Evolutionary conservation across 2,888 invertebrate species (phyloP).

Genomic region (Pristionchus entomophagus): DNA sequence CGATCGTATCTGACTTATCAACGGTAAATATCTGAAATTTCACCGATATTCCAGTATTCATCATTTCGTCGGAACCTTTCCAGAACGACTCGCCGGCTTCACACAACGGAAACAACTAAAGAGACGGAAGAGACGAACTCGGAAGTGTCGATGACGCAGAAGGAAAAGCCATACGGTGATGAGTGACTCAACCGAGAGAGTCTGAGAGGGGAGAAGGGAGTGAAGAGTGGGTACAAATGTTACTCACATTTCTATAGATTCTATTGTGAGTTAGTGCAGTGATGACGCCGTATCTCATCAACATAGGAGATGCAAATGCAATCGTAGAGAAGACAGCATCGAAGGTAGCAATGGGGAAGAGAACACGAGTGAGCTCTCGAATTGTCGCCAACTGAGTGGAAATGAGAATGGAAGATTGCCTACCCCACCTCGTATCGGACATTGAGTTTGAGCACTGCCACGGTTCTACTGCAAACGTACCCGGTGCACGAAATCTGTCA

Average conservation of each 20-base stretch:
- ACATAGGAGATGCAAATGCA: neutral
- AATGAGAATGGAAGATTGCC: neutral
- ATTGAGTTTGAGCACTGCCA: neutral
- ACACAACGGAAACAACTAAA: neutral
- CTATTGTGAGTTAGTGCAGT: neutral
- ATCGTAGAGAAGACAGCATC: neutral
- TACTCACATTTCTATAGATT: neutral
- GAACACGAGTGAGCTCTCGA: neutral
- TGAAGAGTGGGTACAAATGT: neutral
- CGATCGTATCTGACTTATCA: neutral
- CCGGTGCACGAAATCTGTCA: neutral
- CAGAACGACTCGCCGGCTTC: neutral
- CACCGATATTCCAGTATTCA: neutral
- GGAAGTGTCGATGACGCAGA: neutral
- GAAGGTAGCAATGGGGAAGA: neutral
- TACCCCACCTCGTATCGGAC: neutral
- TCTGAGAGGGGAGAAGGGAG: neutral
- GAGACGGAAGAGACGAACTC: neutral
- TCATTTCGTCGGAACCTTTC: too few relatives aligned
- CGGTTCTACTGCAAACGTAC: neutral
- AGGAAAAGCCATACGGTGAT: neutral
- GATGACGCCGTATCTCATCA: neutral
- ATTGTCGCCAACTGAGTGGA: neutral
- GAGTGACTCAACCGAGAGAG: neutral
- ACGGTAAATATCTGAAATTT: neutral